phyloP scores from a whole-genome alignment of 2,797 vertebrate genomes.

The Bradypus variegatus region DNA sequence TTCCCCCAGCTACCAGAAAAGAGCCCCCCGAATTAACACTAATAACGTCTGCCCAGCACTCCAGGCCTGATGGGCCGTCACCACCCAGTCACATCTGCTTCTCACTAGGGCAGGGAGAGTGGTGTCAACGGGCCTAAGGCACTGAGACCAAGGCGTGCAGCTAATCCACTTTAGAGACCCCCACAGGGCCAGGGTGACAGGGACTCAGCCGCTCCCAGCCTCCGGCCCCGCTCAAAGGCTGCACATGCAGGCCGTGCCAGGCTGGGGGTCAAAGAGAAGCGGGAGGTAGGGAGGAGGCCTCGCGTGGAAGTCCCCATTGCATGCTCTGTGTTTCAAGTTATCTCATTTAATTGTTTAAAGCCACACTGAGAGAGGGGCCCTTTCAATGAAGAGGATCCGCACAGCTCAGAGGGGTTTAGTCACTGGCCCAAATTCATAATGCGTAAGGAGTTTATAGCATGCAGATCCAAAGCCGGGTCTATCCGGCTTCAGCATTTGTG shows the following conservation, averaged over 20 bases:
- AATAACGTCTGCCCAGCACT: constrained; percentile 59
- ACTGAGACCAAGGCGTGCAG: constrained; percentile 41
- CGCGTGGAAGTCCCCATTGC: not conserved
- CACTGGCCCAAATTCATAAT: not conserved
- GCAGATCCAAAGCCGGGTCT: not conserved
- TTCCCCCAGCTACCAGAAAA: constrained; percentile 52
- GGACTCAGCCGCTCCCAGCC: not conserved
- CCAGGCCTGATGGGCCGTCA: constrained; percentile 66
- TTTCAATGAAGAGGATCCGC: not conserved
- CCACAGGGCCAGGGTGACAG: constrained; percentile 28
- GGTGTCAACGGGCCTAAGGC: constrained; percentile 67
- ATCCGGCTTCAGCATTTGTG: not conserved
- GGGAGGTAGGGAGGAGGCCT: not conserved
- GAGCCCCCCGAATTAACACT: constrained; percentile 66
- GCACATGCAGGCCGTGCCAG: not conserved
- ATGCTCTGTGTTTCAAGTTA: not conserved
- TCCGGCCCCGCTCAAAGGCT: not conserved
- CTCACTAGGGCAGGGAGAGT: constrained; percentile 59
- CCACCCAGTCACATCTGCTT: constrained; percentile 68
- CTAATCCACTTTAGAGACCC: constrained; percentile 59
- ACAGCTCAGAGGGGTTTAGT: not conserved
- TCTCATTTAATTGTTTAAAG: not conserved
- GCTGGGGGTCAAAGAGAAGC: constrained; percentile 11
- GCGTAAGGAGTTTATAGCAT: not conserved
- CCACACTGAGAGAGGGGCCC: not conserved